phyloP scores from a whole-genome alignment of 1,140 invertebrate species.

The Anastrepha obliqua region DNA sequence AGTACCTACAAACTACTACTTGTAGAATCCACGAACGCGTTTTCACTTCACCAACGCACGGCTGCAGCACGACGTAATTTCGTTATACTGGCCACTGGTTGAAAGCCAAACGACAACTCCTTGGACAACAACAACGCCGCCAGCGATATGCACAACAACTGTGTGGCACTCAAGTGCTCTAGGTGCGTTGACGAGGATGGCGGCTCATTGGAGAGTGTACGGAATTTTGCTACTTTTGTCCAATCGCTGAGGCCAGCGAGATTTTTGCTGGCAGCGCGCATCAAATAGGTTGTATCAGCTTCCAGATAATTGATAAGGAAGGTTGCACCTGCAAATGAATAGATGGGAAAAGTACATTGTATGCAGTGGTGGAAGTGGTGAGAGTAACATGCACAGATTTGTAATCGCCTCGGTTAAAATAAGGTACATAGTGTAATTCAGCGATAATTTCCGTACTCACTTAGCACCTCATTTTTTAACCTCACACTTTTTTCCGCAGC shows the following conservation, averaged over 20 bases:
- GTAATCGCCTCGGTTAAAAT: no score
- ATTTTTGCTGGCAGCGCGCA: conserved; percentile 73
- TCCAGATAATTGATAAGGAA: conserved; percentile 71
- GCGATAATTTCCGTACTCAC: no score
- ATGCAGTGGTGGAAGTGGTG: no score
- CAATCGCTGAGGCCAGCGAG: conserved; percentile 73
- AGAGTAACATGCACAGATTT: no score
- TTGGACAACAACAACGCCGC: conserved; percentile 54
- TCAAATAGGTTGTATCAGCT: conserved; percentile 71
- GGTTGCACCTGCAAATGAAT: conserved; percentile 67
- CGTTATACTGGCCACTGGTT: not conserved
- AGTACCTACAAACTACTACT: not conserved
- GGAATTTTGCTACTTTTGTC: conserved; percentile 66
- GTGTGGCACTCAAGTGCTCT: conserved; percentile 29
- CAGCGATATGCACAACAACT: conserved; percentile 55
- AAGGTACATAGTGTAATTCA: no score
- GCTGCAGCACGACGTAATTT: not conserved
- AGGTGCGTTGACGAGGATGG: conserved; percentile 56
- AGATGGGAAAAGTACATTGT: no score
- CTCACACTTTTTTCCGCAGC: not conserved
- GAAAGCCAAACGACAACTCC: conserved; percentile 55
- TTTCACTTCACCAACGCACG: conserved; percentile 30
- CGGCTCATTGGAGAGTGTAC: conserved; percentile 65
- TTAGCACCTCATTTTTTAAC: not conserved
- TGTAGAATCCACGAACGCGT: not conserved